Evolutionary conservation across 2,113 vertebrate species (phyloP), one percentile per base, ranked within the genome.

Genomic region (Atherinomorus stipes): DNA sequence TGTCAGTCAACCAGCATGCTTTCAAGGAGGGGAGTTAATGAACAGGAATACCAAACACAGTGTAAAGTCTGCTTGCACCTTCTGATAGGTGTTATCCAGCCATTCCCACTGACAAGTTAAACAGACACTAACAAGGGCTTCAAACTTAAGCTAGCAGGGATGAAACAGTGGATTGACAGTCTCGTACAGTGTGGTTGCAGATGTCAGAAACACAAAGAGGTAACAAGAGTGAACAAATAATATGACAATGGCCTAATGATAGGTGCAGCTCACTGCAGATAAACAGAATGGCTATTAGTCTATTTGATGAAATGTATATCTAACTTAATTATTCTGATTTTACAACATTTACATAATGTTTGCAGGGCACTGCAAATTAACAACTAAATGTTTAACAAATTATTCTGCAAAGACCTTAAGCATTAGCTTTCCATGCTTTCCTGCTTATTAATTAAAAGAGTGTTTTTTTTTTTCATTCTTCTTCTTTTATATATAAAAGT

Each of bases 1-100:
- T 85, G 90, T 85, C 89, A 92, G 26, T 92, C 88, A 85, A 38
- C 22, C 45, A 56, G 34, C 40, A 47, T 63, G 67, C 57, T 49
- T 59, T 64, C 28, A 57, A 75, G 25, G 47, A 51, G 42, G 28
- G 64, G 38, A 44, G 40, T 26, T 64, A 37, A 16, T 28, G 51
- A 72, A 59, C 23, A 72, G 60, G 58, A 63, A 59, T 71, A 75
- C 71, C 68, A 86, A 88, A 87, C 64, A 80, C 71, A 71, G 73
- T 78, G 72, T 75, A 80, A 78, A 81, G 75, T 23, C 57, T 67
- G 51, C 80, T 73, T 57, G 54, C 44, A 61, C 37, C 52, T 62
- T 74, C 44, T 60, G 28, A 25, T 16, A 73, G 54, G 53, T 76
- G 71, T 73, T 68, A 10, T 25, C 23, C 73, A 25, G 26, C 72